phyloP scores from a whole-genome alignment of 1,140 invertebrate species.

The Samia ricini region DNA sequence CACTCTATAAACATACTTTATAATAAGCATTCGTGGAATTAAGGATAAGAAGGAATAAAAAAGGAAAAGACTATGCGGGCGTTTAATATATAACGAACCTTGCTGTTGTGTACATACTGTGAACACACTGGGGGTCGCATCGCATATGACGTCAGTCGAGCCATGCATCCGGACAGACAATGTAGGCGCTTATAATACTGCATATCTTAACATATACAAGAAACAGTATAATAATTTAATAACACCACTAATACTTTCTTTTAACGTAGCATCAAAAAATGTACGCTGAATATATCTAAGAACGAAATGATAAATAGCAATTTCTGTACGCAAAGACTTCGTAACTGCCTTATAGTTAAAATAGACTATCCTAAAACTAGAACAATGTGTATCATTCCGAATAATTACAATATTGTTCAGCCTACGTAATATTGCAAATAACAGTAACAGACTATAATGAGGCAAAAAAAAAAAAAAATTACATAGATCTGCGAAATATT shows the following conservation, averaged over 20 bases:
- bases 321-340: too few species aligned
- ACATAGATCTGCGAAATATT: too few species aligned
- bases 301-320: too few species aligned
- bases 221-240: neutral
- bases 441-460: neutral
- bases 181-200: neutral
- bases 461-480: neutral
- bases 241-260: too few species aligned
- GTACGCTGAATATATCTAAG: too few species aligned
- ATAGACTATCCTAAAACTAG: neutral
- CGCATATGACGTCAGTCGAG: conserved; percentile 20
- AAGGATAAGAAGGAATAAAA: too few species aligned
- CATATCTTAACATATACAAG: neutral
- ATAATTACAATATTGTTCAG: conserved; percentile 30
- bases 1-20: too few species aligned
- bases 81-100: neutral
- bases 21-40: too few species aligned
- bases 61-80: neutral
- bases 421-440: conserved; percentile 18
- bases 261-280: too few species aligned
- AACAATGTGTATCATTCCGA: conserved; percentile 29
- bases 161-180: conserved; percentile 18
- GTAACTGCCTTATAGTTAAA: too few species aligned
- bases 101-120: neutral
- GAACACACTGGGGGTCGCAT: conserved; percentile 3